These are phyloP conservation scores for Sinocyclocheilus anophthalmus DNA, from an alignment of 2,113 vertebrate species.

Conservation along the genomic window DNA sequence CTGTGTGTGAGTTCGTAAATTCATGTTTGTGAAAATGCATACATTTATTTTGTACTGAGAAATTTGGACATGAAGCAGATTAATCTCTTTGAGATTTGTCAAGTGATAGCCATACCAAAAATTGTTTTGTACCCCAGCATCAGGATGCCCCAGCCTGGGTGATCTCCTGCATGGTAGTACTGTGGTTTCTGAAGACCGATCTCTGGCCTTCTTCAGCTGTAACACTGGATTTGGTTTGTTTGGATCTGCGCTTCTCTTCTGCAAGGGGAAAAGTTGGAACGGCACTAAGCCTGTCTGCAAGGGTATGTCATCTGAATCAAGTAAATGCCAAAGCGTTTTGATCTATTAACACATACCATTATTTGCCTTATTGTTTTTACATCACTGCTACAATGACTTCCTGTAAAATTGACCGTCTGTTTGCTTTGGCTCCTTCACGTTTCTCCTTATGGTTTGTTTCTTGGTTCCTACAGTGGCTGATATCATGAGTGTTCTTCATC, in stretches of 20 bases:
- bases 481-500: slow-evolving; percentile 60
- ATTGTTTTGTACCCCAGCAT: slow-evolving; percentile 50
- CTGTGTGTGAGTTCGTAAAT: slow-evolving; percentile 68
- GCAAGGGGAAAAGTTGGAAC: slow-evolving; percentile 71
- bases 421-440: not conserved
- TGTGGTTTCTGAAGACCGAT: slow-evolving; percentile 57
- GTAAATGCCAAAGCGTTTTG: not conserved
- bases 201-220: slow-evolving; percentile 66
- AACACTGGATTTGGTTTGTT: slow-evolving; percentile 66
- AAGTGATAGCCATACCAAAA: not conserved
- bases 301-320: slow-evolving; percentile 57
- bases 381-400: slow-evolving; percentile 13
- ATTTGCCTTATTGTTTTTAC: not conserved
- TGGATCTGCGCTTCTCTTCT: slow-evolving; percentile 68
- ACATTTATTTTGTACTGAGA: not conserved
- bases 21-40: too few species aligned
- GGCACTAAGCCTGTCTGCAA: slow-evolving; percentile 69
- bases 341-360: not conserved
- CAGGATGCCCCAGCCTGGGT: slow-evolving; percentile 64
- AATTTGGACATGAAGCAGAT: not conserved
- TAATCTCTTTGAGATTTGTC: too few species aligned
- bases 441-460: too few species aligned
- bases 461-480: slow-evolving; percentile 61
- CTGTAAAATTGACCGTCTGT: not conserved
- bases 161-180: slow-evolving; percentile 62